Conservation (phyloP, 2,888 invertebrate genomes). For the Drosophila macrospina region DNA sequence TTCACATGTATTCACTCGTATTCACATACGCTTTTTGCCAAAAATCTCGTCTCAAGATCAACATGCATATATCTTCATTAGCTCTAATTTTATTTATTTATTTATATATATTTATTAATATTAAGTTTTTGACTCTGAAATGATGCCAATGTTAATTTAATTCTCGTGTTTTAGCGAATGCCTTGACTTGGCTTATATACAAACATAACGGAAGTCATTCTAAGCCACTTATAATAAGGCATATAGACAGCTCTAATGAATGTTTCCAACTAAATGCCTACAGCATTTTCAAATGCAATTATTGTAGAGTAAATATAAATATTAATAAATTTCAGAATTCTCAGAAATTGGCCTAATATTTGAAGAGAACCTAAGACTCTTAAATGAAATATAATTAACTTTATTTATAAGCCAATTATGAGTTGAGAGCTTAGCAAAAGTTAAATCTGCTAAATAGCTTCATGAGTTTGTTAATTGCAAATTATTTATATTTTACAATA, state of each 20-base stretch:
- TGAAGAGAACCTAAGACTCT: no score
- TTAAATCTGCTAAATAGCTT: neutral
- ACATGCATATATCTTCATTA: slow-evolving; percentile 5
- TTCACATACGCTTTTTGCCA: neutral
- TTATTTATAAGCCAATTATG: no score
- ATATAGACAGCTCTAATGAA: neutral
- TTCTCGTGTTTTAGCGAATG: neutral
- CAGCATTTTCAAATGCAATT: neutral
- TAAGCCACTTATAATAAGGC: neutral
- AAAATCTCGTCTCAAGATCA: neutral
- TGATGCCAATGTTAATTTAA: slow-evolving; percentile 2
- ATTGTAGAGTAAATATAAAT: no score
- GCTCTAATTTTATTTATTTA: neutral
- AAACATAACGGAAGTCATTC: neutral
- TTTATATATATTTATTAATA: neutral
- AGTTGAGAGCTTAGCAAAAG: no score
- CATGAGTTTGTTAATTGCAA: neutral
- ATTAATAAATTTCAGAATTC: no score
- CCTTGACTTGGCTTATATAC: neutral
- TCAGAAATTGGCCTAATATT: no score
- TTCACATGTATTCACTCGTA: slow-evolving; percentile 1
- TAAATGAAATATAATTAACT: no score
- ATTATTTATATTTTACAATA: neutral
- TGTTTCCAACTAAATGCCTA: no score
- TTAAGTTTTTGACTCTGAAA: neutral